phyloP scores from a whole-genome alignment of 53 echinoderm and acorn worm genomes.

The Luidia sarsii region DNA sequence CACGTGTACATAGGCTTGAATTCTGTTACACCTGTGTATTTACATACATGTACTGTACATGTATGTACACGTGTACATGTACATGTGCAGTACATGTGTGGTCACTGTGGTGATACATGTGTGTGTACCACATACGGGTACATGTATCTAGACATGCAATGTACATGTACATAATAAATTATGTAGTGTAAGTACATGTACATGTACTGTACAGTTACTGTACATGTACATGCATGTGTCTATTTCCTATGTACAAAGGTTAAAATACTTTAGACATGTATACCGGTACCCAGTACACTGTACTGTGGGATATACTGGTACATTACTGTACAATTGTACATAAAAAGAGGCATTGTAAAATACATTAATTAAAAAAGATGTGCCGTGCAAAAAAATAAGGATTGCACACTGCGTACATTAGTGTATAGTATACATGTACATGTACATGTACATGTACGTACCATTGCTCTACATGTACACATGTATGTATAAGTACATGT shows the following conservation, averaged over 20 bases:
- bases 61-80: neutral
- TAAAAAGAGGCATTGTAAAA: neutral
- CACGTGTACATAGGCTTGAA: too few species aligned
- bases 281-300: neutral
- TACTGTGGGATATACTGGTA: neutral
- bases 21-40: neutral
- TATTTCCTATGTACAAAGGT: too few species aligned
- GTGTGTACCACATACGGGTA: neutral
- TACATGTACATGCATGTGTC: neutral
- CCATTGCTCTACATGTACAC: neutral
- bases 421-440: too few species aligned
- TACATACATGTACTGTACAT: neutral
- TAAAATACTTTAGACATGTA: too few species aligned
- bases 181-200: neutral
- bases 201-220: neutral
- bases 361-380: neutral
- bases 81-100: neutral
- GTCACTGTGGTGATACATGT: too few species aligned
- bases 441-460: neutral
- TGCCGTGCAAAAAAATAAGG: too few species aligned
- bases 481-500: too few species aligned
- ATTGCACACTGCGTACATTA: too few species aligned
- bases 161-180: neutral
- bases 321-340: neutral
- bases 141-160: neutral